Evolutionary conservation across 2,888 invertebrate species (phyloP), one percentile per base, ranked within the genome.

Genomic region (Andrena praecox): DNA sequence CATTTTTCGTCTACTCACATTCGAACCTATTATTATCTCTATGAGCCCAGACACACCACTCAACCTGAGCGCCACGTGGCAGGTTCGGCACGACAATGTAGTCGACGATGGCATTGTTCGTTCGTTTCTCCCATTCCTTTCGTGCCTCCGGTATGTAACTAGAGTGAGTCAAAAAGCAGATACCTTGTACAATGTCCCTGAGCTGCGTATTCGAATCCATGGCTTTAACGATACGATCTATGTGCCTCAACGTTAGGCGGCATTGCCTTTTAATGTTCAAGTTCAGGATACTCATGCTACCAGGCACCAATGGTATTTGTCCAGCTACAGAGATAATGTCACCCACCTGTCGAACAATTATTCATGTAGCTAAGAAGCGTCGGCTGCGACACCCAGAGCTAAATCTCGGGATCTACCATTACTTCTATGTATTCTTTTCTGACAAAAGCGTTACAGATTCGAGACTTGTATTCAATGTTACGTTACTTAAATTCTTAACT

Each of bases 21-120:
- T 98, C 97, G 93, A 98, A 98, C 85, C 97, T 96, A 94, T 97
- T 96, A 94, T 98, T 98, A 94, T 97, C 97, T 77, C 96, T 96
- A 93, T 98, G 98, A 59, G 97, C 97, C 97, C 98, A 98, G 80
- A 98, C 97, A 93, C 98, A 98, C 98, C 98, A 99, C 94, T 99
- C 98, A 29, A 99, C 96, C 70, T 96, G 95, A 29, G 98, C 98
- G 85, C 94, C 95, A 66, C 97, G 95, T 1, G 99, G 99, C 91
- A 99, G 95, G 31, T 96, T 96, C 33, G 97, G 96, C 80, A 98
- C 97, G 67, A 98, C 97, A 64, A 98, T 96, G 94, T 97, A 97
- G 95, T 98, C 97, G 91, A 97, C 97, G 87, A 98, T 97, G 68
- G 97, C 97, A 94, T 98, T 98, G 80, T 97, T 97, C 70, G 98